Evolutionary conservation across 2,113 vertebrate genomes (phyloP).

Genomic region (Paracanthobrama guichenoti): DNA sequence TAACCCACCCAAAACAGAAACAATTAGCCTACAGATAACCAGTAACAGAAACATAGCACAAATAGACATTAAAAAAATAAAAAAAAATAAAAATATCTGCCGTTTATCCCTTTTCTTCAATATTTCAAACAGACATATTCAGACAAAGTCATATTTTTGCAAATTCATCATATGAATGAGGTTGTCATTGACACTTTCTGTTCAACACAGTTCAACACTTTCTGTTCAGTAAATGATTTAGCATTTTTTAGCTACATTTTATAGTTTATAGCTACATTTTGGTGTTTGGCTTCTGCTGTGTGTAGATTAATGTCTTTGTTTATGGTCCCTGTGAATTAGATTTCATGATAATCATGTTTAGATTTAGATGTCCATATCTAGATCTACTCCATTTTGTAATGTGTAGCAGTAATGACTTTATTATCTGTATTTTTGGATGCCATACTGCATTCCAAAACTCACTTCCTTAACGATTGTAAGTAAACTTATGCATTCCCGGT

Average conservation of each 20-base stretch:
- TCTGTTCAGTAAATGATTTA: not conserved
- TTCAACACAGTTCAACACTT: too few relatives aligned
- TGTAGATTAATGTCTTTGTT: not conserved
- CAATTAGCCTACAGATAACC: too few relatives aligned
- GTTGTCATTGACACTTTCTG: not conserved
- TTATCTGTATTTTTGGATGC: not conserved
- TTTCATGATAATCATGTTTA: not conserved
- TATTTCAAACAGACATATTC: not conserved
- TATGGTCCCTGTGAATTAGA: not conserved
- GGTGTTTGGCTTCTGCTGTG: not conserved
- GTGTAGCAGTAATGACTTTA: not conserved
- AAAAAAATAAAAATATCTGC: too few relatives aligned
- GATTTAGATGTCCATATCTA: not conserved
- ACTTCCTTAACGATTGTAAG: not conserved
- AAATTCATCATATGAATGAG: not conserved
- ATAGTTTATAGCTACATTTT: not conserved
- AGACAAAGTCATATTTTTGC: not conserved
- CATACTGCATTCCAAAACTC: not conserved
- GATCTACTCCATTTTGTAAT: not conserved
- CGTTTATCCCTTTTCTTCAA: not conserved
- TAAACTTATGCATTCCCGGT: not conserved
- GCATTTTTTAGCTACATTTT: not conserved
- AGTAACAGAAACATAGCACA: too few relatives aligned
- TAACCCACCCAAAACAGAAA: too few relatives aligned
- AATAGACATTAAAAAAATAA: too few relatives aligned